Percentiles rank a stretch among this genome's conserved stretches.
phyloP scores from a whole-genome alignment of 2,888 invertebrate species.

The Sialis fuliginosa region DNA sequence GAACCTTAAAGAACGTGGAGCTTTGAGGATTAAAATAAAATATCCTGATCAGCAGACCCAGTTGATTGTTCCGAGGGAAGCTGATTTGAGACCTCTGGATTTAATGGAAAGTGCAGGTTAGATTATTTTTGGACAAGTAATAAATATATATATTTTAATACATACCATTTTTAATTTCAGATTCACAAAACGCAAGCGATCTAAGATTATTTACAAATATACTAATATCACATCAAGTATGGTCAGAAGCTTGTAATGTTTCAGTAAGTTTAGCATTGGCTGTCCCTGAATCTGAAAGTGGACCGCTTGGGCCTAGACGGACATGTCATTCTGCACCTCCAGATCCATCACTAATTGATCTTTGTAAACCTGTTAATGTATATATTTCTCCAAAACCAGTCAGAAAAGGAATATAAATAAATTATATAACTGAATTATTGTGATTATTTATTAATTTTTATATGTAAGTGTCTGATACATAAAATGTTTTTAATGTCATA shows the following conservation, averaged over 20 bases:
- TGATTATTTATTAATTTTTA: too few species aligned
- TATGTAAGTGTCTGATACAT: too few species aligned
- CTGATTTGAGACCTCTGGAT: conserved; percentile 56
- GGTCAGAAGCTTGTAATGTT: conserved; percentile 82
- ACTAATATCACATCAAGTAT: conserved; percentile 76
- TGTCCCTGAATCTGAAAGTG: conserved; percentile 38
- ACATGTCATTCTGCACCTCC: conserved; percentile 24
- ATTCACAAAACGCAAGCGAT: conserved; percentile 35
- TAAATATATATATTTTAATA: not conserved
- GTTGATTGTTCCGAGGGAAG: conserved; percentile 57
- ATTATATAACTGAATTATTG: too few species aligned
- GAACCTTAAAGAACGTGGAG: conserved; percentile 53
- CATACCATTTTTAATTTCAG: conserved; percentile 18
- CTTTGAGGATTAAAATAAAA: conserved; percentile 66
- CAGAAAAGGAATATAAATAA: conserved; percentile 50
- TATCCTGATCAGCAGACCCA: conserved; percentile 87
- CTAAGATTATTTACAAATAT: conserved; percentile 69
- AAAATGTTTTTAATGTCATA: too few species aligned
- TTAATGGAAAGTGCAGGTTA: conserved; percentile 27
- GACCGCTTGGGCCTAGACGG: conserved; percentile 15
- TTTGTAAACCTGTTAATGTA: conserved; percentile 74
- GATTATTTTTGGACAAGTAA: not conserved
- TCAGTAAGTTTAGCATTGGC: conserved; percentile 72
- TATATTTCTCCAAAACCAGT: conserved; percentile 79
- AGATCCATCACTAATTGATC: conserved; percentile 47